phyloP scores from a whole-genome alignment of 2,113 vertebrate genomes.

The human region GRCh38 chr3:42754001-42754500 shows the following conservation, averaged over 20 bases:
- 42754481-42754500: neutral
- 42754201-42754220: neutral
- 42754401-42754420: neutral
- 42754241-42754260: neutral
- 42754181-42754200: neutral
- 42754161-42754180: neutral
- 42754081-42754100: neutral
- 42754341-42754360: neutral
- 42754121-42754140: neutral
- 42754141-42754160: rapidly evolving
- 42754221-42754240: neutral
- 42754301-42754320: neutral
- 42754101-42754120: neutral
- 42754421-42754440: neutral
- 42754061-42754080: neutral
- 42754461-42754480: neutral
- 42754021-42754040: no score
- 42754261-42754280: neutral
- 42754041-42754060: neutral
- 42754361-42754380: neutral
- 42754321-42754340: neutral
- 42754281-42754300: neutral
- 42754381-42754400: no score
- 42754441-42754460: no score
- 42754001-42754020: neutral